phyloP scores from a whole-genome alignment of 23 tunicate species.

The Ciona savignyi region DNA sequence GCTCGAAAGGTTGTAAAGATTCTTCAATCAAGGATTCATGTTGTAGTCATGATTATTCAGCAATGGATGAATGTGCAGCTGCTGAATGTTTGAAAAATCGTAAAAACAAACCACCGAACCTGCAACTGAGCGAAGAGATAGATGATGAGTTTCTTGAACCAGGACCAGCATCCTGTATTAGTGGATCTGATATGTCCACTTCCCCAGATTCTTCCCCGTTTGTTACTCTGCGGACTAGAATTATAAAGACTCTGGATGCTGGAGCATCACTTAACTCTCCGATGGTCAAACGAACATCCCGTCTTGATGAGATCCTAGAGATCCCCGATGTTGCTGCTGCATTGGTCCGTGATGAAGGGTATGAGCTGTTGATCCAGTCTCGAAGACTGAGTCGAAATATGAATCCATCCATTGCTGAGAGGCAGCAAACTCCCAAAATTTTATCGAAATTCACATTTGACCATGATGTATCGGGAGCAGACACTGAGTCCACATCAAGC shows the following conservation, averaged over 20 bases:
- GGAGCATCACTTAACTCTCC: slow-evolving; percentile 56
- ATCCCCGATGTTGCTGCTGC: slow-evolving; percentile 92
- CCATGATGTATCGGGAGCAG: slow-evolving; percentile 6
- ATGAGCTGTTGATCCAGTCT: slow-evolving; percentile 29
- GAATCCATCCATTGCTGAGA: slow-evolving; percentile 6
- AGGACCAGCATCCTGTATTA: not conserved
- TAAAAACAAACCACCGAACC: slow-evolving; percentile 43
- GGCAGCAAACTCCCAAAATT: slow-evolving; percentile 32
- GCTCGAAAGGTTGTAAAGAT: too few species aligned
- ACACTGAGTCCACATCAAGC: slow-evolving; percentile 29
- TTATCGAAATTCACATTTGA: slow-evolving; percentile 20
- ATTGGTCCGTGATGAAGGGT: slow-evolving; percentile 42
- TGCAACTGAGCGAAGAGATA: not conserved
- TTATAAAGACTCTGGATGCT: slow-evolving; percentile 21
- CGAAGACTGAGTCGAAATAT: slow-evolving; percentile 19
- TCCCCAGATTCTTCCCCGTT: not conserved
- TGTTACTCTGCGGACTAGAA: slow-evolving; percentile 20
- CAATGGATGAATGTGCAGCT: too few species aligned
- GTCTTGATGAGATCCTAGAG: slow-evolving; percentile 62
- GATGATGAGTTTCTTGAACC: not conserved
- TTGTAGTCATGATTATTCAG: too few species aligned
- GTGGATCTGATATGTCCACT: not conserved
- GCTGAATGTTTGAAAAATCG: slow-evolving; percentile 2
- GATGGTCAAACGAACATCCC: slow-evolving; percentile 51
- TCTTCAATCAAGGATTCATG: too few species aligned